phyloP scores from a whole-genome alignment of 2,113 vertebrate species.

The Pao palembangensis region DNA sequence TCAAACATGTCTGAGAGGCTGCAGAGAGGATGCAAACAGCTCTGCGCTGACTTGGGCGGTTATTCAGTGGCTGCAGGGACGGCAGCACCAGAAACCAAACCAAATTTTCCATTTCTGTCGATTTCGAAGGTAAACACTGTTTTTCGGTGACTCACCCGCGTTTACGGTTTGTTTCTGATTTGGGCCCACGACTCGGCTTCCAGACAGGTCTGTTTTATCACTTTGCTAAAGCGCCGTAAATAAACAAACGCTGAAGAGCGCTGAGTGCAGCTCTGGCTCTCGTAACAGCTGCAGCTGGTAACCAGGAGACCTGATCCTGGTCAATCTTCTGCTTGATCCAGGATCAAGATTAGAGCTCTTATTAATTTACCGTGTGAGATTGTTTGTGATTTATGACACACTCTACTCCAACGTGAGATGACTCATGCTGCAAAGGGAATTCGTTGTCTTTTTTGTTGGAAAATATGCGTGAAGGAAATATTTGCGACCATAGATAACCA shows the following conservation, averaged over 20 bases:
- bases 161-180: constrained; percentile 1
- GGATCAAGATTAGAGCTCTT: constrained; percentile 2
- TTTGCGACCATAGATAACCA: too few species aligned
- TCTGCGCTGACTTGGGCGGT: too few species aligned
- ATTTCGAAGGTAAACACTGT: not conserved
- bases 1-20: too few species aligned
- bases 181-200: not conserved
- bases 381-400: too few species aligned
- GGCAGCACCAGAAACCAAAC: too few species aligned
- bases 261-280: not conserved
- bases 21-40: too few species aligned
- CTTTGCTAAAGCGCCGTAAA: constrained; percentile 1
- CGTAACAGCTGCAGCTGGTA: not conserved
- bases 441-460: too few species aligned
- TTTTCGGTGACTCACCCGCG: not conserved
- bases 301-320: constrained; percentile 7
- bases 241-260: not conserved
- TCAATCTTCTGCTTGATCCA: constrained; percentile 6
- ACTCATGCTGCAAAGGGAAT: too few species aligned
- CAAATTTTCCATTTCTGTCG: too few species aligned
- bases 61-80: too few species aligned
- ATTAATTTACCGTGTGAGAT: not conserved
- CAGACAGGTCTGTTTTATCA: constrained; percentile 2
- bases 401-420: too few species aligned
- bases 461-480: too few species aligned